These are phyloP conservation scores for Rotaria socialis DNA, from an alignment of 2,888 invertebrate species.

Conservation along the genomic window DNA sequence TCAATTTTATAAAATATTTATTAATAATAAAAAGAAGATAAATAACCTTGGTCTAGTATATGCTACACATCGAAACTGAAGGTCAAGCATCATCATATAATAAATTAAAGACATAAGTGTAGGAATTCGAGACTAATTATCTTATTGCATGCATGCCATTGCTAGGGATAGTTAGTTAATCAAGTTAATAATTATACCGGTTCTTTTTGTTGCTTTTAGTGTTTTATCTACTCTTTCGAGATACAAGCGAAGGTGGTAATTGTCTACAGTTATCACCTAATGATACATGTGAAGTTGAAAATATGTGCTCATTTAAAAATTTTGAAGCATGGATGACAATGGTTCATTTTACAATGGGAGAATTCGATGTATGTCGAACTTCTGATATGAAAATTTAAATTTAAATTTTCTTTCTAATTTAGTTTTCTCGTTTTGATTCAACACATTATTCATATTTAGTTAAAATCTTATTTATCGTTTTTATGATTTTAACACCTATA, in stretches of 20 bases:
- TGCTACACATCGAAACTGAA: too few species aligned
- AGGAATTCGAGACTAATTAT: too few species aligned
- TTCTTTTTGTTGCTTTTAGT: constrained; percentile 52
- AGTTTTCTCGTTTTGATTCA: constrained; percentile 85
- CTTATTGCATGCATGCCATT: too few species aligned
- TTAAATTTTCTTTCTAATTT: not conserved
- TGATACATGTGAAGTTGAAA: not conserved
- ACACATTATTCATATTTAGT: constrained; percentile 85
- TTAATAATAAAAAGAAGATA: too few species aligned
- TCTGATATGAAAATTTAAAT: not conserved
- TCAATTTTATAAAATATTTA: too few species aligned
- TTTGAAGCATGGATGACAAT: constrained; percentile 92
- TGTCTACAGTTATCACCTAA: constrained; percentile 60
- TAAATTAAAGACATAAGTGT: too few species aligned
- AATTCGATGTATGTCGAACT: constrained; percentile 73
- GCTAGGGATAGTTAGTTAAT: too few species aligned
- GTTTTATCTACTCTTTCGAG: constrained; percentile 79
- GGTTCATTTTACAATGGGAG: constrained; percentile 92
- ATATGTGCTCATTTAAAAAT: constrained; percentile 73
- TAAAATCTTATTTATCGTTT: constrained; percentile 90
- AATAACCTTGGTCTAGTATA: too few species aligned
- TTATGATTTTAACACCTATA: constrained; percentile 96
- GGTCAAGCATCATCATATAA: too few species aligned
- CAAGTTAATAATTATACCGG: too few species aligned
- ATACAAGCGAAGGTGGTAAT: constrained; percentile 61